Base-by-base conservation (phyloP, 1,140 invertebrate species). In the Cecropterus lyciades region DNA sequence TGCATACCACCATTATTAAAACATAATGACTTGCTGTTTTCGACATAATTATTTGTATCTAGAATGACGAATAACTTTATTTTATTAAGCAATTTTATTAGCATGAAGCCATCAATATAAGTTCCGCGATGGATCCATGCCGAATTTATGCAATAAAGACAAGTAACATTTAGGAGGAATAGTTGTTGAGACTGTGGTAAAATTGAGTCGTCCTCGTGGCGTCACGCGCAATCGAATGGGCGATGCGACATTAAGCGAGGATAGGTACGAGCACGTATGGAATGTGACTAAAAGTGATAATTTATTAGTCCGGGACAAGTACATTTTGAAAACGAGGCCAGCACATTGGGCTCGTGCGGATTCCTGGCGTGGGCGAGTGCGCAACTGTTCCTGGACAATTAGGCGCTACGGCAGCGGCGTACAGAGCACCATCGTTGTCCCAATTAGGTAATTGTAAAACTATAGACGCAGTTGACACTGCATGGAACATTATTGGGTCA, bases 1-100 rank as follows among this genome's bases (percentile, higher is more conserved):
- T 77, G 68, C 67, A 72, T 70, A 66, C 69, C 53, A 72, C 33
- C 66, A 68, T 65, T 55, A 72, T 79, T 75, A 71, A 75, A 72
- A 69, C 43, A 64, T 67, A 15, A 55, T 55, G 48, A 51, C 48
- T 51, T 51, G 52, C 52, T 42, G 15, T 55, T 55, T 55, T 30
- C 33, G 16, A n/a, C 33, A 7, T 55, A 16, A 42, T 33, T 14
- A 42, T 15, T 13, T 55, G 10, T 33, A n/a, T n/a, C n/a, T n/a
- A 15, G 1, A 17, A 11, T 55, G 15, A 37, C 16, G 40, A 42
- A 55, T 42, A 10, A 20, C 42, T 55, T 55, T 8, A 5, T 37
- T 15, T 55, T n/a, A n/a, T 40, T 24, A 24, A 55, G n/a, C 15
- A 42, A 24, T 33, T 33, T 33, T 7, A 33, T 33, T 8, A 10